These are phyloP conservation scores for Agrochola circellaris DNA, from an alignment of 2,888 invertebrate genomes.

Conservation along the genomic window DNA sequence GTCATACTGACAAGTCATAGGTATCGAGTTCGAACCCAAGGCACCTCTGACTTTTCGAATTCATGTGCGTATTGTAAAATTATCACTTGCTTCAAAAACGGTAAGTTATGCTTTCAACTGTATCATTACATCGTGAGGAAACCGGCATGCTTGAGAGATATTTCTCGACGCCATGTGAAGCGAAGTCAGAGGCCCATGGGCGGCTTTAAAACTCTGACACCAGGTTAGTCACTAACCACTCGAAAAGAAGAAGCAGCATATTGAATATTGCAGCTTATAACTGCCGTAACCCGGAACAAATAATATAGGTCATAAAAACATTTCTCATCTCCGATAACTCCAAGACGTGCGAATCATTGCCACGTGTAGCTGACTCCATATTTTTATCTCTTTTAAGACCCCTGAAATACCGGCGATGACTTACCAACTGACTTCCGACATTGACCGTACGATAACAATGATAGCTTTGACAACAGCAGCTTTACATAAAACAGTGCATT, in stretches of 20 bases:
- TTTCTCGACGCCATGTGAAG: no score
- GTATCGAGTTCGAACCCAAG: no score
- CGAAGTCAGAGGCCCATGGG: no score
- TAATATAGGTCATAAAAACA: slow-evolving; percentile 10
- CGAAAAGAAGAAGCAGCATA: not conserved
- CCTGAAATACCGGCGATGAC: slow-evolving; percentile 4
- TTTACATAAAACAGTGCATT: not conserved
- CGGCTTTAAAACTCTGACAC: no score
- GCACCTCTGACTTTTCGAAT: no score
- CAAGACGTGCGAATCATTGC: slow-evolving; percentile 41
- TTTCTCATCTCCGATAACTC: slow-evolving; percentile 26
- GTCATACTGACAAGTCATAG: no score
- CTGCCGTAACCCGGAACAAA: not conserved
- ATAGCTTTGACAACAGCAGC: slow-evolving; percentile 23
- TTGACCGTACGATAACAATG: slow-evolving; percentile 21
- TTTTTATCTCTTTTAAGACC: not conserved
- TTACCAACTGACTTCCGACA: slow-evolving; percentile 27
- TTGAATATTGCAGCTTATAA: not conserved
- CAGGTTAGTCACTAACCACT: no score
- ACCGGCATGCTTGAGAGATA: no score
- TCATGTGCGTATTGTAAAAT: no score
- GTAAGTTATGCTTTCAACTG: no score
- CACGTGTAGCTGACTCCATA: slow-evolving; percentile 41
- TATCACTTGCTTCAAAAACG: no score
- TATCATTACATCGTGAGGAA: no score